Percentiles rank a stretch among this genome's conserved stretches.
These are phyloP conservation scores for Scyliorhinus canicula DNA, from an alignment of 2,797 vertebrate species.

Conservation along the genomic window DNA sequence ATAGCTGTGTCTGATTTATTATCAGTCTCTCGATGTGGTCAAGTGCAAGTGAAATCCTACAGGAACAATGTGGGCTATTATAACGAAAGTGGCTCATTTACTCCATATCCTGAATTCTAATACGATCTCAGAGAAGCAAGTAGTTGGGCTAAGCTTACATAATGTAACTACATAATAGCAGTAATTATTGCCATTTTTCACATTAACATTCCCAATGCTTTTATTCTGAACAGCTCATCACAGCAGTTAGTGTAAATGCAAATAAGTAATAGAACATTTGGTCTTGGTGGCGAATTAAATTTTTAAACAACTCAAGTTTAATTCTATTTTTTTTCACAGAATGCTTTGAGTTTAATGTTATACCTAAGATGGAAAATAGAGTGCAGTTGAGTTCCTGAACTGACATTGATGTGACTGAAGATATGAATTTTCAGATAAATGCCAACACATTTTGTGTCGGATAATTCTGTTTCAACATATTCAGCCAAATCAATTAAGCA, in stretches of 20 bases:
- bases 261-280: not conserved
- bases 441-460: not conserved
- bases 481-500: not conserved
- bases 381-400: not conserved
- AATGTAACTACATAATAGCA: constrained; percentile 20
- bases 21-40: not conserved
- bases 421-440: not conserved
- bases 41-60: constrained; percentile 4
- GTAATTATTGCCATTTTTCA: constrained; percentile 11
- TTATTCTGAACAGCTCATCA: not conserved
- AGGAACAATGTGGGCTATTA: constrained; percentile 15
- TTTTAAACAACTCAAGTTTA: not conserved
- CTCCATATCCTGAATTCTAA: constrained; percentile 18
- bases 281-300: not conserved
- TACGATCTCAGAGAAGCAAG: not conserved
- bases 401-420: not conserved
- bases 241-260: not conserved
- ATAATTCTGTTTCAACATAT: not conserved
- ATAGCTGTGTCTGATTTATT: constrained; percentile 23
- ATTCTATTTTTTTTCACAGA: not conserved
- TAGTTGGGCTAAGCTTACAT: constrained; percentile 2
- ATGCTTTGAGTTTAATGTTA: too few species aligned
- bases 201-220: constrained; percentile 18
- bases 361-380: not conserved
- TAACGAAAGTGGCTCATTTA: constrained; percentile 7